Percentiles rank a stretch among this genome's conserved stretches.
Conservation (phyloP, 2,888 invertebrate genomes). For the Drosophila quasianomalipes region DNA sequence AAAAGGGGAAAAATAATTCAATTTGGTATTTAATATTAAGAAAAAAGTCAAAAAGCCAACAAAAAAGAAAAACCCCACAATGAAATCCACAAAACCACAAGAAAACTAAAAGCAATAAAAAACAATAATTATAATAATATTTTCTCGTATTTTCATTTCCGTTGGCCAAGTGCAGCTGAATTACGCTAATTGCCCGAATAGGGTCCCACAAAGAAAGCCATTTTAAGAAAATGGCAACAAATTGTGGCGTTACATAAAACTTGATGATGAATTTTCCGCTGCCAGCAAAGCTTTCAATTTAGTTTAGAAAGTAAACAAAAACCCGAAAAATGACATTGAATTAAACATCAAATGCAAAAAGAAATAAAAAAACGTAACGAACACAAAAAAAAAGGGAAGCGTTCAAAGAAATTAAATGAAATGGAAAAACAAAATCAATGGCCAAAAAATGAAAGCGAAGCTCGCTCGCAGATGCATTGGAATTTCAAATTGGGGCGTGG, state of each 20-base stretch:
- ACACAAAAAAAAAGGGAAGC: constrained; percentile 27
- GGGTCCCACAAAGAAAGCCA: constrained; percentile 48
- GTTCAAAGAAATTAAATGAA: constrained; percentile 62
- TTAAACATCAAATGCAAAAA: constrained; percentile 46
- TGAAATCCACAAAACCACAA: constrained; percentile 14
- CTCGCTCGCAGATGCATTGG: constrained; percentile 41
- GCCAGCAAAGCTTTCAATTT: constrained; percentile 54
- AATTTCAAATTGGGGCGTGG: constrained; percentile 59
- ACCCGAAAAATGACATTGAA: constrained; percentile 50
- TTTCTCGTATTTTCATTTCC: constrained; percentile 68
- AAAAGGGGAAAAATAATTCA: constrained; percentile 4
- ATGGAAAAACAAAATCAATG: constrained; percentile 76
- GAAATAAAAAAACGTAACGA: constrained; percentile 20
- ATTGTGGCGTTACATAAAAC: constrained; percentile 51
- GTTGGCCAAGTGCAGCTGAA: constrained; percentile 76
- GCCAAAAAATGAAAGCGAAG: constrained; percentile 70
- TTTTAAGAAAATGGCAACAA: constrained; percentile 45
- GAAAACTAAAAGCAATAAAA: constrained; percentile 4
- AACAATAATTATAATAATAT: constrained; percentile 38
- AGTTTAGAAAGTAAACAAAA: constrained; percentile 60
- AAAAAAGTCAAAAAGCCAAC: constrained; percentile 9
- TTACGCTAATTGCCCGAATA: constrained; percentile 70
- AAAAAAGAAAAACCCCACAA: constrained; percentile 7
- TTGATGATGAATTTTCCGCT: constrained; percentile 54
- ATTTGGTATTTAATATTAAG: constrained; percentile 7